Base-by-base conservation (phyloP, 1,140 invertebrate species). In the Acromyrmex echinatior region DNA sequence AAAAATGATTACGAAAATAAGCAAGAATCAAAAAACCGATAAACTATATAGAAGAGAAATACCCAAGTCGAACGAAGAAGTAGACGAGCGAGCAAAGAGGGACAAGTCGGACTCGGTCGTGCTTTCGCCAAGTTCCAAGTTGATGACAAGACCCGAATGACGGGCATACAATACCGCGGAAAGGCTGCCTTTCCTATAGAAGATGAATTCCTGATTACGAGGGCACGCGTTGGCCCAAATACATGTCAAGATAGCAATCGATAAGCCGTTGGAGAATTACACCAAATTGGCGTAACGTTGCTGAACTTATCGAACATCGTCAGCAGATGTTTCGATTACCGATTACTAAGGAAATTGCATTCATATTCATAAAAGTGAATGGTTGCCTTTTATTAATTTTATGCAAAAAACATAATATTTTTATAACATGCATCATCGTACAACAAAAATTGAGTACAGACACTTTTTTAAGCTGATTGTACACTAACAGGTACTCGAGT, bases 161-260 rank as follows among this genome's bases (percentile, higher is more conserved):
- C 53, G 53, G 68, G 65, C 49, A 25, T 60, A 70, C 85, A 86
- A 86, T 86, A 39, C 49, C 31, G 25, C 25, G 65, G 70, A 68
- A 35, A 73, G 35, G 56, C 65, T 56, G 45, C 21, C 18, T 68
- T 82, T 53, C 21, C 68, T 65, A 49, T 56, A 70, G 77, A 16
- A 73, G 58, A 82, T 86, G 56, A 87, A 68, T 86, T 82, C 68
- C 78, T 87, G 66, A 82, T 87, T 87, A 68, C 66, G 56, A 16
- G 14, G 45, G 39, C 35, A 62, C 63, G 28, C 49, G 28, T 21
- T 66, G 74, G 39, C 39, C 35, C 31, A 49, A 65, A 65, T 66
- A 49, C 74, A 39, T 49, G 74, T 78, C 82, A 65, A 85, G 74
- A 77, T 70, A 53, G 35, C 16, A 63, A 62, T 68, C 79, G 73